A percentile compares a stretch with the other conserved stretches of the same genome.
Conservation (phyloP, 1,140 invertebrate genomes). For the Tetranychus cinnabarinus region DNA sequence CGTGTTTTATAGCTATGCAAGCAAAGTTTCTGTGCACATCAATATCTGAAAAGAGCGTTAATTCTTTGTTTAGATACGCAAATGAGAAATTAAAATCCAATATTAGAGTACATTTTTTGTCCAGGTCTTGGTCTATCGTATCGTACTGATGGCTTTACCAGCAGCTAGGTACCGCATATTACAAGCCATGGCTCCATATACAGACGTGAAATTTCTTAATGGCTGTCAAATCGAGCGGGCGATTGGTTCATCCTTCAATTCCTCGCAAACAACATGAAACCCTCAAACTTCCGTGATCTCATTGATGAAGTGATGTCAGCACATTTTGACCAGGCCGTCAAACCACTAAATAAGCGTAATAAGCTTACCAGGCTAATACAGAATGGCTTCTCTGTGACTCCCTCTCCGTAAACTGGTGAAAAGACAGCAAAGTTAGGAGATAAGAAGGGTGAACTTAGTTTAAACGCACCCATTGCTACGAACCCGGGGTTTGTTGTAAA, state of each 20-base stretch:
- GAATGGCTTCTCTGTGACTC: not conserved
- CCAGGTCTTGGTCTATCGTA: not conserved
- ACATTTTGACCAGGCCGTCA: not conserved
- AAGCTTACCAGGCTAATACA: not conserved
- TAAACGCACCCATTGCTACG: not conserved
- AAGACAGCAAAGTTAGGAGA: not conserved
- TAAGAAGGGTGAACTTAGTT: not conserved
- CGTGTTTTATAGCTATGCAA: too few species aligned
- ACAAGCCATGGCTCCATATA: not conserved
- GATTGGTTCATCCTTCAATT: conserved; percentile 1
- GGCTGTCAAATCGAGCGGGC: not conserved
- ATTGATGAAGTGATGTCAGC: not conserved
- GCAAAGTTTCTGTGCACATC: too few species aligned
- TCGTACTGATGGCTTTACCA: not conserved
- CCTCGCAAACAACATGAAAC: not conserved
- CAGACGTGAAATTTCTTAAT: not conserved
- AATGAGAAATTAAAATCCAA: too few species aligned
- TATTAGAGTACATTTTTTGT: too few species aligned
- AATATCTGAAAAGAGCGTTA: too few species aligned
- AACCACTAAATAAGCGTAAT: not conserved
- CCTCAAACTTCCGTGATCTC: conserved; percentile 3
- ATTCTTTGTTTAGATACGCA: too few species aligned
- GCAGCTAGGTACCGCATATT: not conserved
- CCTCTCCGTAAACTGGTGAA: not conserved
- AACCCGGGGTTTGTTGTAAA: not conserved